phyloP scores from a whole-genome alignment of 2,797 vertebrate species.

The Scyliorhinus canicula region DNA sequence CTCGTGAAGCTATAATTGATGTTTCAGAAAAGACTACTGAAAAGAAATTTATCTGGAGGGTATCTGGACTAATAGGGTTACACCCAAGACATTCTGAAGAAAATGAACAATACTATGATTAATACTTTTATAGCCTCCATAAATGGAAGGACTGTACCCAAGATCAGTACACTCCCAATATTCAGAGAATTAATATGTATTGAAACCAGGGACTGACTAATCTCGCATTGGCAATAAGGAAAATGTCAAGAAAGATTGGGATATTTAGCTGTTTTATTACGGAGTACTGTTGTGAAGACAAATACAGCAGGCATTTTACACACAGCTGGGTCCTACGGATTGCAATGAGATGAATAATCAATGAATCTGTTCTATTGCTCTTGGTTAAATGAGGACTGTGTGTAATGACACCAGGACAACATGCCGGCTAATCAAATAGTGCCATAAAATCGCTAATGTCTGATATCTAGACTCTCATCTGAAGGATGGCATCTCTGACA shows the following conservation, averaged over 20 bases:
- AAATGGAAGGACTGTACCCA: neutral
- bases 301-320: neutral
- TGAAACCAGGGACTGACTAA: neutral
- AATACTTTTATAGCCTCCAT: neutral
- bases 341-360: neutral
- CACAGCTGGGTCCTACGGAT: neutral
- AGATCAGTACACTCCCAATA: neutral
- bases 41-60: too few species aligned
- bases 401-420: neutral
- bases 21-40: neutral
- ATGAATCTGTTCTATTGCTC: neutral
- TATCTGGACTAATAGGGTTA: neutral
- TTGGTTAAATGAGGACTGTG: neutral
- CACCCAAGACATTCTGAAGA: neutral
- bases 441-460: neutral
- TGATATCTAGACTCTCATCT: too few species aligned
- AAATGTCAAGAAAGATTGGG: neutral
- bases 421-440: neutral
- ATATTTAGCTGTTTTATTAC: neutral
- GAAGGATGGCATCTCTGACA: too few species aligned
- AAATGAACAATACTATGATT: neutral
- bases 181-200: neutral
- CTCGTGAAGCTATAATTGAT: neutral
- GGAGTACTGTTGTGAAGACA: neutral
- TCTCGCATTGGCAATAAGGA: neutral